phyloP scores from a whole-genome alignment of 2,113 vertebrate species.

The Callospermophilus lateralis region DNA sequence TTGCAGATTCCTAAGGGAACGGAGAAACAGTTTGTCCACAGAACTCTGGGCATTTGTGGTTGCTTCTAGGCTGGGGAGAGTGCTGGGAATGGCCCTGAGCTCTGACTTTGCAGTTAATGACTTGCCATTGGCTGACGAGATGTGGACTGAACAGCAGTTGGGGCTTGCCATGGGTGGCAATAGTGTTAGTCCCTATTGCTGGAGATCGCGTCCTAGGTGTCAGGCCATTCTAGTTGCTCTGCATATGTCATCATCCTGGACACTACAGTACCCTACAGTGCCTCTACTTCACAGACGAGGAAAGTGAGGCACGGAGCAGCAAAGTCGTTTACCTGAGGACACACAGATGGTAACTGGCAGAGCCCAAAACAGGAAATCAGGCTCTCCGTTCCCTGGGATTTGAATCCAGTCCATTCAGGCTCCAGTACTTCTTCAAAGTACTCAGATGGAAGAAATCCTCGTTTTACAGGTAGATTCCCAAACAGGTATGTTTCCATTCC shows the following conservation, averaged over 20 bases:
- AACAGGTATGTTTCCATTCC: neutral
- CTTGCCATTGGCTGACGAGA: neutral
- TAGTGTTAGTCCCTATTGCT: neutral
- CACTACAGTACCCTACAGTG: neutral
- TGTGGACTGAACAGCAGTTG: neutral
- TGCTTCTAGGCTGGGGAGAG: no score
- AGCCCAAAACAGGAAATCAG: neutral
- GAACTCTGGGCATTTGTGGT: neutral
- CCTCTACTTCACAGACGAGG: neutral
- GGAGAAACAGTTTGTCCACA: neutral
- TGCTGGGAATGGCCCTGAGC: neutral
- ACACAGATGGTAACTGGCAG: neutral
- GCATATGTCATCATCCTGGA: no score
- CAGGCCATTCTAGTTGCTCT: neutral
- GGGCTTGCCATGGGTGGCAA: neutral
- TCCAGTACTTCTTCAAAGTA: neutral
- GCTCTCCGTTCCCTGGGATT: neutral
- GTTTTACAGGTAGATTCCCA: neutral
- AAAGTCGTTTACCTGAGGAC: neutral
- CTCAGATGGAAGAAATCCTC: neutral
- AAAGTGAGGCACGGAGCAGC: neutral
- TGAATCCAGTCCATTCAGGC: neutral
- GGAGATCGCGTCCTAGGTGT: neutral
- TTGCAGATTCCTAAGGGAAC: neutral
- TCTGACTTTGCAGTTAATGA: neutral